These are phyloP conservation scores for Metacarcinus magister DNA, from an alignment of 2,888 invertebrate species.

Conservation along the genomic window DNA sequence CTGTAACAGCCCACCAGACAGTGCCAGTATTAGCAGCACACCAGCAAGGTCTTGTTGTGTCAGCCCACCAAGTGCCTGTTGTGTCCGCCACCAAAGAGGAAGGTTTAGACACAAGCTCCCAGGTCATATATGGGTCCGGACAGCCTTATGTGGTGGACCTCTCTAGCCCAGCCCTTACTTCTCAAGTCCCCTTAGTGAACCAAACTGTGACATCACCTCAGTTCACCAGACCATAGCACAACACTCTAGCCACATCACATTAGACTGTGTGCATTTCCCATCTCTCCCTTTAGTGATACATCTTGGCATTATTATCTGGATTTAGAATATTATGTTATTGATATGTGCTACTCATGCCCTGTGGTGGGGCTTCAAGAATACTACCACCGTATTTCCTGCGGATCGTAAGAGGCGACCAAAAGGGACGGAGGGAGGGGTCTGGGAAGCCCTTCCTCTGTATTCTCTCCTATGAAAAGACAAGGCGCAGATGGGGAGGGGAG, in stretches of 20 bases:
- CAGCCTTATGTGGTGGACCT: constrained; percentile 79
- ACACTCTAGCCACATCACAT: background rate
- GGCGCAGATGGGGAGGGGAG: too few relatives aligned
- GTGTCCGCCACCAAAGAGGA: constrained; percentile 58
- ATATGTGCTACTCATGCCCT: background rate
- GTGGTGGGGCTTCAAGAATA: too few relatives aligned
- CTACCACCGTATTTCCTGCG: too few relatives aligned
- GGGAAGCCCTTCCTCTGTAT: too few relatives aligned
- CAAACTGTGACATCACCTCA: constrained; percentile 67
- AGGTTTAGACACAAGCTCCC: constrained; percentile 59
- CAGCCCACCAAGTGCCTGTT: constrained; percentile 72
- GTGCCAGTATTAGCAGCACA: constrained; percentile 70
- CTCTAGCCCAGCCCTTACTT: constrained; percentile 73
- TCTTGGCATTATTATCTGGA: constrained; percentile 14
- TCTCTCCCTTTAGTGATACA: constrained; percentile 3
- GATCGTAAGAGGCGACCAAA: too few relatives aligned
- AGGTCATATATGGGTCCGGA: constrained; percentile 68
- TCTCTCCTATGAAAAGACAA: too few relatives aligned
- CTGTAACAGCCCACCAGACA: constrained; percentile 67
- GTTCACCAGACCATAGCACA: constrained; percentile 64
- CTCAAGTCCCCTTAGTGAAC: constrained; percentile 68
- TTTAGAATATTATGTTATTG: background rate
- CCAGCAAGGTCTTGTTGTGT: constrained; percentile 67
- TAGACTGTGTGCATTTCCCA: background rate
- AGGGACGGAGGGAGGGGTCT: too few relatives aligned